Conservation (phyloP, 2,888 invertebrate species). For the Leptinotarsa haldemani region DNA sequence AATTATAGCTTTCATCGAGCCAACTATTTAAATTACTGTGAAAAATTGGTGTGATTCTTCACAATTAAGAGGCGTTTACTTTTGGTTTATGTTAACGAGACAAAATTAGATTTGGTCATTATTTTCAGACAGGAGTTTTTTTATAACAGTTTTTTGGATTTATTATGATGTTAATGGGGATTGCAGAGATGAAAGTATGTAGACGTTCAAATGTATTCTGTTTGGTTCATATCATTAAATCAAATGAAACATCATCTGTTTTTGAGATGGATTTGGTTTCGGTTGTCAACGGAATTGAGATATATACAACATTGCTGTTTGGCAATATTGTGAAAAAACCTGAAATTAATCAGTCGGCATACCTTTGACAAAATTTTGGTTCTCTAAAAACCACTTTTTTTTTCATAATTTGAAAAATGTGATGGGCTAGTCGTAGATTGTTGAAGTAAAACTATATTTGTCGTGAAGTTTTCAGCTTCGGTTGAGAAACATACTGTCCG, state of each 20-base stretch:
- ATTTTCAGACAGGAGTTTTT: conserved; percentile 37
- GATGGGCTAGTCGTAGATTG: too few species aligned
- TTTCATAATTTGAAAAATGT: too few species aligned
- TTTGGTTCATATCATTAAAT: background rate
- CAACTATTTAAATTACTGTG: conserved; percentile 59
- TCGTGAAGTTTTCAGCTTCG: too few species aligned
- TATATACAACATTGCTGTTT: too few species aligned
- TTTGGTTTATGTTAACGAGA: conserved; percentile 55
- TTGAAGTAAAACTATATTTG: too few species aligned
- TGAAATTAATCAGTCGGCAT: too few species aligned
- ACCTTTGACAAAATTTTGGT: too few species aligned
- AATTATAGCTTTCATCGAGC: conserved; percentile 56
- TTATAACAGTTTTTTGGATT: conserved; percentile 23
- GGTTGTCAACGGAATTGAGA: background rate
- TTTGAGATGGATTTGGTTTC: background rate
- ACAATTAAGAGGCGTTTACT: conserved; percentile 60
- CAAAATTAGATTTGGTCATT: conserved; percentile 53
- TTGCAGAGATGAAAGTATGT: conserved; percentile 28
- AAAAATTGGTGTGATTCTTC: conserved; percentile 62
- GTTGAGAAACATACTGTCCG: too few species aligned
- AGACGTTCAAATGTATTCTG: conserved; percentile 15
- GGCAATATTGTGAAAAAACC: too few species aligned
- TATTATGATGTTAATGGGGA: conserved; percentile 36
- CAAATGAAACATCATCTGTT: background rate
- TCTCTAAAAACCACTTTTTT: too few species aligned